Conservation (phyloP, 2,113 vertebrate species). For the Phyllopteryx taeniolatus region DNA sequence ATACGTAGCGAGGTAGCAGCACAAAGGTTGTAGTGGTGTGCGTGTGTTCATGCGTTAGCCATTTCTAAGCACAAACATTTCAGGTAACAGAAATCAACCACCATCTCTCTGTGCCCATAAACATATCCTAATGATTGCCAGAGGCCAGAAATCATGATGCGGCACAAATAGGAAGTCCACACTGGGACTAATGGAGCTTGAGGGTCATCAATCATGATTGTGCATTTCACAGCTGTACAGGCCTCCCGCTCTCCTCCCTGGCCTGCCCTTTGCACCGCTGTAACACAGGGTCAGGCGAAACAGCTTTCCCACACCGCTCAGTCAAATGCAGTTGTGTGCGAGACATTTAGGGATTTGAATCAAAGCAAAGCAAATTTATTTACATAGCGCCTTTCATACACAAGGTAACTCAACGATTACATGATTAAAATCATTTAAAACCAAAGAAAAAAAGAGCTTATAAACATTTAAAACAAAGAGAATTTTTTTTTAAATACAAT, state of each 20-base stretch:
- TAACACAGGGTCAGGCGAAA: slow-evolving; percentile 47
- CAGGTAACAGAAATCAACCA: slow-evolving; percentile 25
- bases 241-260: slow-evolving; percentile 1
- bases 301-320: slow-evolving; percentile 39
- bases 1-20: slow-evolving; percentile 18
- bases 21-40: slow-evolving; percentile 15
- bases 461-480: too few relatives aligned
- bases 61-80: slow-evolving; percentile 23
- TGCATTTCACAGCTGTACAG: slow-evolving; percentile 58
- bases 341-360: not conserved
- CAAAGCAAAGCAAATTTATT: too few relatives aligned
- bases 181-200: slow-evolving; percentile 14
- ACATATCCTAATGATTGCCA: slow-evolving; percentile 33
- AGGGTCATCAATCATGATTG: slow-evolving; percentile 47
- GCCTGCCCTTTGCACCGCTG: slow-evolving; percentile 27
- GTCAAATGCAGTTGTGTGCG: slow-evolving; percentile 2
- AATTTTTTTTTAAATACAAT: too few relatives aligned
- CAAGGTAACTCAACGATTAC: too few relatives aligned
- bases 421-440: too few relatives aligned
- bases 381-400: too few relatives aligned
- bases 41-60: slow-evolving; percentile 2
- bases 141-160: slow-evolving; percentile 35
- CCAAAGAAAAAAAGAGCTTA: too few relatives aligned
- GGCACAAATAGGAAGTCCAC: slow-evolving; percentile 41
- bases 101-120: slow-evolving; percentile 13